Base-by-base conservation (phyloP, 2,888 invertebrate genomes). In the Drosophila paramelanica region DNA sequence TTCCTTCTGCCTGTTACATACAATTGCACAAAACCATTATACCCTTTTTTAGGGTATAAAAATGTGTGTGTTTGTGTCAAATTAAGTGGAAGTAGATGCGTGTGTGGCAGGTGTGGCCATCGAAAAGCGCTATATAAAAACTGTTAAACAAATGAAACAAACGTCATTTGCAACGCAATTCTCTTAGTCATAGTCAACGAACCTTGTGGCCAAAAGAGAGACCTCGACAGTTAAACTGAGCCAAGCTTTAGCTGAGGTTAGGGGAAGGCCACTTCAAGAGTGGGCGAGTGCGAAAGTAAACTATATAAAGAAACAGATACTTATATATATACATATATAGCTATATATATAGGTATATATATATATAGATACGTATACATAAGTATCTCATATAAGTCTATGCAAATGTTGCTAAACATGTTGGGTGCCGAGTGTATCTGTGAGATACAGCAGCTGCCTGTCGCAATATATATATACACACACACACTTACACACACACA, bases 391-490 rank as follows among this genome's bases (percentile, higher is more conserved):
- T 39, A 38, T 43, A 45, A 49, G 33, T 57, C 73, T 73, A 78
- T 78, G 74, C 61, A 79, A 74, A 75, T 75, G 79, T 79, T 75
- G 76, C 68, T 68, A 55, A 79, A 75, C 62, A 75, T 69, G 61
- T 50, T 57, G 59, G 55, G 11, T 31, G 47, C 38, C 33, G 49
- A 41, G 71, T 27, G 67, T 72, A 66, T 71, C 73, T 73, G 39
- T 53, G 62, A 53, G 62, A 50, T 68, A 75, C 49, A 68, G 59
- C 75, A 57, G 75, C 77, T 69, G 77, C 45, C 31, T 47, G 77
- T 53, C 59, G 41, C 67, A 56, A 47, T 47, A 39, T 7, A 47
- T 10, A 25, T 23, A 25, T 10, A 20, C 14, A 39, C 57, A 46
- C 33, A 45, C 33, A 41, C 27, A 41, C 39, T 41, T 33, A 41